A percentile compares a stretch with the other conserved stretches of the same genome.
Evolutionary conservation across 1,140 invertebrate genomes (phyloP).

Genomic region (Babylonia areolata): DNA sequence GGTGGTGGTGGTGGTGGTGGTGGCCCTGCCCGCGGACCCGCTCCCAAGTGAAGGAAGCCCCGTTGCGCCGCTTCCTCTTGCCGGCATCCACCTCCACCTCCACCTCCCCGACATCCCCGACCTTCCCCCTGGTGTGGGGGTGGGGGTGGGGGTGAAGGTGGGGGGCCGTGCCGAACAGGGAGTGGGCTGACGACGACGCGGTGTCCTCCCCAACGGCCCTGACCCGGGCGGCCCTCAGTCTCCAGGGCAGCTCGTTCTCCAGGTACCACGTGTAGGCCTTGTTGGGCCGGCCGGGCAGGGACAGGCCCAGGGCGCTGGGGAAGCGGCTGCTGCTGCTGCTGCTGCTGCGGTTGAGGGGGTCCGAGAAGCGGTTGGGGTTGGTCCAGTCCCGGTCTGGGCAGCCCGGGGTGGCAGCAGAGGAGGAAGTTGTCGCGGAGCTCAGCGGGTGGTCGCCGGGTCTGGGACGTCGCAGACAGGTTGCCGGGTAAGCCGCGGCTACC

Average conservation of each 20-base stretch:
- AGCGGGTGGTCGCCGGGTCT: too few relatives aligned
- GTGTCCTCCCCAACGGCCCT: neutral
- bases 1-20: too few relatives aligned
- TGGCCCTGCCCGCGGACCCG: neutral
- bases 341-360: conserved; percentile 16
- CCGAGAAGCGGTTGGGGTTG: conserved; percentile 36
- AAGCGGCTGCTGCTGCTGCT: too few relatives aligned
- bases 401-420: neutral
- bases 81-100: too few relatives aligned
- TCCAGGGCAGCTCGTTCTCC: conserved; percentile 24
- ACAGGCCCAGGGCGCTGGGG: neutral
- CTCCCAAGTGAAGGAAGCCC: neutral
- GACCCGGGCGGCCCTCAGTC: neutral
- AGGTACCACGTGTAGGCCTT: conserved; percentile 36
- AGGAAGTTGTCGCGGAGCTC: too few relatives aligned
- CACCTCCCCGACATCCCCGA: neutral
- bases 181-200: neutral
- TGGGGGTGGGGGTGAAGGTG: too few relatives aligned
- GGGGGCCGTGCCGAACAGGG: conserved; percentile 8
- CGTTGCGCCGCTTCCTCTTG: neutral
- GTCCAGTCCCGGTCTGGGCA: neutral
- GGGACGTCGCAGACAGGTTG: neutral
- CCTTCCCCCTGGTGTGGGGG: neutral
- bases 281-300: neutral
- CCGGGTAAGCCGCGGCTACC: neutral